Evolutionary conservation across 2,797 vertebrate genomes (phyloP), one percentile per base, ranked within the genome.

Genomic region (Ceyx erithaca): DNA sequence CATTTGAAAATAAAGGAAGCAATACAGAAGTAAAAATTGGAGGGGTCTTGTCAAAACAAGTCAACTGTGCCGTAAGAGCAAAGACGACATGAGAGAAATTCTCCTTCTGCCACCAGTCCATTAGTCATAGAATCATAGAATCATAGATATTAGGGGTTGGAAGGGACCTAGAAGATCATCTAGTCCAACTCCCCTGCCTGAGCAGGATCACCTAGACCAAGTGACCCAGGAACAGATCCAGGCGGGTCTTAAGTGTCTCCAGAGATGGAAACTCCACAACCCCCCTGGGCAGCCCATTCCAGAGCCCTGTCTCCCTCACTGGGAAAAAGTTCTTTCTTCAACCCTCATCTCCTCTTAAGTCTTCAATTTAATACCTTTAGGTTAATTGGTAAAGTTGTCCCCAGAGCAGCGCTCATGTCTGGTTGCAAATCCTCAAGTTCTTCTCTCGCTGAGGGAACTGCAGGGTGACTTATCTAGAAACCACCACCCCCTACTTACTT

Each of bases 401-500:
- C 54, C 4, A 19, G 43, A 43, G 48, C 43, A 45, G 66, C 3
- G 70, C 12, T 89, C 30, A 31, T 4, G 41, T 23, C 76, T 17
- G 66, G 45, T 21, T 80, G 45, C 51, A 75, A 77, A 66, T 40
- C 79, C 0, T 2, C 37, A 48, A 43, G 9, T 58, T 52, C 75
- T 81, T 78, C 51, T 37, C 20, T 71, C 33, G 4, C 0, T 4
- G 35, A 23, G 40, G 30, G 58, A 84, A 58, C 37, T 12, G 11
- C 90, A 55, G 57, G 70, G 51, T 5, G 8, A 63, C 1, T 9
- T 9, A 96, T 35, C 58, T 75, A 41, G 4, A 35, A 52, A 75
- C 55, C 92, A 63, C 81, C n/a, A 12, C 21, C 15, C 23, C 30
- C 33, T 37, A 99, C 99, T 99, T 99, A 99, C 99, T 99, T 94